Evolutionary conservation across 2,797 vertebrate species (phyloP), one percentile per base, ranked within the genome.

Genomic region (Arctocebus calabarensis): DNA sequence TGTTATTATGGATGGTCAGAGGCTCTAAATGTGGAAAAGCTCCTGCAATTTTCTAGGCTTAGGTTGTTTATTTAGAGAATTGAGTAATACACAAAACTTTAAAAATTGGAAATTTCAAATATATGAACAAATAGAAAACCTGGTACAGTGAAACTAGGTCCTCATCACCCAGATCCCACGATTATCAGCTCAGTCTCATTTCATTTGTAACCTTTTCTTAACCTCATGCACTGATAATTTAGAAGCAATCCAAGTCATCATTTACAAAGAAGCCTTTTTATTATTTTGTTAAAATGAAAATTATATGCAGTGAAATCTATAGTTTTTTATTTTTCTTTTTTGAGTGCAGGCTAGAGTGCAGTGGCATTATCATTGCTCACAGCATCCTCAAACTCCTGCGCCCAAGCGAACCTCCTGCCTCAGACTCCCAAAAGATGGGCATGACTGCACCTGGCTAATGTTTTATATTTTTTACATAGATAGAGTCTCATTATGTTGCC

Each of bases 1-100:
- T 66, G n/a, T 55, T 64, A 20, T 90, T 87, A 73, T 29, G 25
- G 77, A 64, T 91, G 91, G 89, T 96, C 57, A 37, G 57, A 59
- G 77, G 40, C 83, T 79, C 40, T 75, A 34, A 73, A 70, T 55
- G 66, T 81, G 37, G 70, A 61, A 92, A 83, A n/a, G 14, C 17
- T 57, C 86, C 59, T 13, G 57, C 5, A 57, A 17, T 79, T 89
- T 91, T 94, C 22, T 5, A 62, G 32, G 37, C 32, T 68, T 79
- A 14, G 29, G 23, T 74, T 90, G 55, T 75, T 71, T 19, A 78
- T 85, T 77, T 93, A 59, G 34, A 25, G 70, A 82, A 89, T 9
- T 88, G 48, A 84, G 71, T 43, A 62, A 40, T 78, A 57, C 14
- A 82, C 11, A 68, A 64, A 45, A 68, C 17, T 29, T 43, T 37